Conservation (phyloP, 2,113 vertebrate genomes). For the Nansenia antarctica region DNA sequence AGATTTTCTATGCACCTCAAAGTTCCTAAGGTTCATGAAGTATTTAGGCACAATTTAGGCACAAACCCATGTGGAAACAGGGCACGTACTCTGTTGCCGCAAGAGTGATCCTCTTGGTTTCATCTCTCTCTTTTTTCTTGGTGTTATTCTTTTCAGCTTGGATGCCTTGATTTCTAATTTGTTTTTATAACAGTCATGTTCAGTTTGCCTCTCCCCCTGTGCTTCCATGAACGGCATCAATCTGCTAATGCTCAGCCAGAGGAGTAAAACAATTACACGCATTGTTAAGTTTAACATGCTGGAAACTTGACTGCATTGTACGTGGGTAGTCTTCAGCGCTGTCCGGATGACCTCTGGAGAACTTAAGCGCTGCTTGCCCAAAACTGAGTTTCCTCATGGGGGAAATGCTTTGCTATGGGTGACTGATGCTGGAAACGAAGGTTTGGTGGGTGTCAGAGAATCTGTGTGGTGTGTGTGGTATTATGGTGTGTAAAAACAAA, state of each 20-base stretch:
- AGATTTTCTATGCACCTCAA: constrained; percentile 17
- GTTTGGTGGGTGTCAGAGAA: not conserved
- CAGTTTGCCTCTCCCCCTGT: constrained; percentile 25
- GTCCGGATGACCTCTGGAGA: constrained; percentile 1
- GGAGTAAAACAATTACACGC: constrained; percentile 66
- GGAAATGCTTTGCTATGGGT: constrained; percentile 11
- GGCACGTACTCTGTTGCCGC: constrained; percentile 4
- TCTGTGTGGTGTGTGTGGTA: not conserved
- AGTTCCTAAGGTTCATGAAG: constrained; percentile 32
- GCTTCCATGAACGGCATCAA: constrained; percentile 41
- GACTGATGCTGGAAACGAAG: not conserved
- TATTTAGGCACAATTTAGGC: constrained; percentile 22
- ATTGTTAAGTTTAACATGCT: constrained; percentile 56
- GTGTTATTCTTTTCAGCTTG: not conserved
- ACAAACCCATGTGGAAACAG: constrained; percentile 21
- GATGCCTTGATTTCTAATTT: constrained; percentile 42
- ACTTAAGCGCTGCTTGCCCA: constrained; percentile 21
- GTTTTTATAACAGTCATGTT: constrained; percentile 50
- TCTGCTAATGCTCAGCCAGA: constrained; percentile 42
- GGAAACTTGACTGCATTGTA: constrained; percentile 41
- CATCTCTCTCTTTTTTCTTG: not conserved
- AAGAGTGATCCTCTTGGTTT: constrained; percentile 4
- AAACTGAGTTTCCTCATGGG: constrained; percentile 24
- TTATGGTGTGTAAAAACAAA: not conserved
- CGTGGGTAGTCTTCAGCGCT: constrained; percentile 17